Evolutionary conservation across 2,113 vertebrate genomes (phyloP).

Genomic region (Cygnus buccinator): DNA sequence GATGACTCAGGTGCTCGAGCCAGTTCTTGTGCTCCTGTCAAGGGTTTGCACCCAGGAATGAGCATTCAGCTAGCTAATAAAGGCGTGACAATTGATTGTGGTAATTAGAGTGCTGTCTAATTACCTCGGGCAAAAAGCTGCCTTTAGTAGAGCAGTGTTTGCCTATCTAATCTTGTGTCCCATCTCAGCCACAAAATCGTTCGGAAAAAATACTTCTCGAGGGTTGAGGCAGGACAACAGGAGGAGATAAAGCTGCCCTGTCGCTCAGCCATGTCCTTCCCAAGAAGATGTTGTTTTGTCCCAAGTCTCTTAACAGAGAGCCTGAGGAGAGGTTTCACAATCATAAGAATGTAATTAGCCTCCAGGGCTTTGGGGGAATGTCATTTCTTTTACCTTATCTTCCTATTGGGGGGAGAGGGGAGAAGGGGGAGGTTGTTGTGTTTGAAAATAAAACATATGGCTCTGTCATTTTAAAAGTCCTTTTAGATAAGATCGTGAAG

Average conservation of each 20-base stretch:
- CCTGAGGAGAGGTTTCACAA: slow-evolving; percentile 34
- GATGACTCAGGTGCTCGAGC: background rate
- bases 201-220: background rate
- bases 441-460: background rate
- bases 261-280: background rate
- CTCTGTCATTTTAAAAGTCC: background rate
- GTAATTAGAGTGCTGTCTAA: background rate
- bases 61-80: background rate
- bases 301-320: background rate
- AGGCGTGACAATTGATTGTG: background rate
- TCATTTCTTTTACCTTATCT: background rate
- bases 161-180: background rate
- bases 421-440: background rate
- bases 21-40: background rate
- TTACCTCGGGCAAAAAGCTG: background rate
- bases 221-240: background rate
- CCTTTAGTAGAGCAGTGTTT: background rate
- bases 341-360: background rate
- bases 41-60: background rate
- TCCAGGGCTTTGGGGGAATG: background rate
- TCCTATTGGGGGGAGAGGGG: background rate
- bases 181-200: background rate
- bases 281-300: background rate
- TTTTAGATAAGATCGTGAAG: background rate
- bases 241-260: background rate